Base-by-base conservation (phyloP, 2,888 invertebrate species). In the Ophion ellenae region DNA sequence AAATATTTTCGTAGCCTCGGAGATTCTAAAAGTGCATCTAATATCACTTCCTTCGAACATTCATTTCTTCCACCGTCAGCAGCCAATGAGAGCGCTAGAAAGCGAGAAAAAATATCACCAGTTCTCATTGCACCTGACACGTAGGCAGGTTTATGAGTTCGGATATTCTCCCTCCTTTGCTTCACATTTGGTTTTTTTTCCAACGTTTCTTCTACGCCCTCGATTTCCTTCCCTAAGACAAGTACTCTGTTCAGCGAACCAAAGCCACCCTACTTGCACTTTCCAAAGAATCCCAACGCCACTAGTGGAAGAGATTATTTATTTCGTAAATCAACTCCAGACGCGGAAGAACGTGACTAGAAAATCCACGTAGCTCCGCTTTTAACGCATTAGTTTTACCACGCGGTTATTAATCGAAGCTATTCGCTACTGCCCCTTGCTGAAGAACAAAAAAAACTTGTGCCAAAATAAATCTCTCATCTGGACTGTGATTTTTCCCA, bases 241-340 rank as follows among this genome's bases (percentile, higher is more conserved):
- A 40, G 57, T 74, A 77, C 71, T 40, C 73, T 67, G 53, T 45
- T 57, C 69, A 64, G 81, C 86, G 47, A 57, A 70, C 66, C 81
- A 59, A 5, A 53, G 17, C 14, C 17, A 63, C 83, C 63, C 89
- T 87, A 89, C 87, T 63, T 69, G 61, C 84, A 84, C 75, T 83
- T 81, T 84, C 84, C 83, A 79, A 82, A 82, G 83, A 82, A 83
- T 84, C 78, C 83, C 78, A 83, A 75, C 86, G 47, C 75, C 78
- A 74, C 74, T 63, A n/a, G 90, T 91, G 91, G 92, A 90, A 92
- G 93, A 93, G 93, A 94, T 94, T 94, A 94, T 94, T 94, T 94
- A 94, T 94, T 94, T 94, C 93, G 93, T 93, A 94, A 94, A 94
- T 94, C 93, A 94, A 94, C 94, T 94, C 93, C 73, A 90, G 89